Evolutionary conservation across 2,888 invertebrate species (phyloP).

Genomic region (Nemurella pictetii): DNA sequence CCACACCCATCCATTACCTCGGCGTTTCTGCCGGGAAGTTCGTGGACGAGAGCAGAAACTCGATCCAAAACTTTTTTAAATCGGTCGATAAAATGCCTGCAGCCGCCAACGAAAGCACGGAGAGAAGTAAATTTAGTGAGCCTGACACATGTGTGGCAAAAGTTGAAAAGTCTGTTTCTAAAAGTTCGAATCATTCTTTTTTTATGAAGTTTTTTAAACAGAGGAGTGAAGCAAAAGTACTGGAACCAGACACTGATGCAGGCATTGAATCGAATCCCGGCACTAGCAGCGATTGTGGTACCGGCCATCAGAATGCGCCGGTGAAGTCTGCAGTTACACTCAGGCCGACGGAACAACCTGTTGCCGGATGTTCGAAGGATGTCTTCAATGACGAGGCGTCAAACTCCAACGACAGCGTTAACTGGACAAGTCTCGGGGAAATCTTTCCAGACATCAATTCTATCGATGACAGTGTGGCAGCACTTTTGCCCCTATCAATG

Average conservation of each 20-base stretch:
- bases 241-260: background rate
- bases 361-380: background rate
- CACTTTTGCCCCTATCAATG: constrained; percentile 51
- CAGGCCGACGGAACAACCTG: background rate
- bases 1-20: constrained; percentile 67
- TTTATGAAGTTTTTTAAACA: constrained; percentile 48
- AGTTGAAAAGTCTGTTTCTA: constrained; percentile 43
- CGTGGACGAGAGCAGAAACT: constrained; percentile 50
- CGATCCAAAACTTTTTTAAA: constrained; percentile 62
- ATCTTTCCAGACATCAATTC: constrained; percentile 54
- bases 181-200: constrained; percentile 40
- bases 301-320: background rate
- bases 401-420: constrained; percentile 25
- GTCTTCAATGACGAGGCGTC: background rate
- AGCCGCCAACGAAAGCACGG: background rate
- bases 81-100: constrained; percentile 45
- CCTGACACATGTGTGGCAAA: background rate
- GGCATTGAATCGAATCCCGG: background rate
- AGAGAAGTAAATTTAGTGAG: background rate
- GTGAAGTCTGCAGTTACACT: background rate
- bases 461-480: constrained; percentile 51
- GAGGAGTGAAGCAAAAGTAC: constrained; percentile 43
- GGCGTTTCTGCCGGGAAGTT: constrained; percentile 82
- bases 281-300: background rate
- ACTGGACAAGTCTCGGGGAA: constrained; percentile 48